These are phyloP conservation scores for Tridacna gigas DNA, from an alignment of 2,888 invertebrate genomes.

Conservation along the genomic window DNA sequence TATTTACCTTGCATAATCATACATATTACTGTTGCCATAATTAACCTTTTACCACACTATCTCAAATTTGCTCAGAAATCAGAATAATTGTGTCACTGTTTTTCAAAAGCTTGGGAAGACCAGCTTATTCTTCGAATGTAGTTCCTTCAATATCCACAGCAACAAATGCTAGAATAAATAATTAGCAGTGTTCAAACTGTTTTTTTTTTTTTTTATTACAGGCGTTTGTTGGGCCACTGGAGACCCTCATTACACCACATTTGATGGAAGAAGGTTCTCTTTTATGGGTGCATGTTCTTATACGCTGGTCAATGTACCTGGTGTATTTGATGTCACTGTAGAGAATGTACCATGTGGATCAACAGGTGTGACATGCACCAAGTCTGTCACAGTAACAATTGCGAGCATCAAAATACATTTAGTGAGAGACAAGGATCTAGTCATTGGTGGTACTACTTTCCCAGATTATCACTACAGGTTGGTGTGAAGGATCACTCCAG, in stretches of 20 bases:
- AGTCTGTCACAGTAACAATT: slow-evolving; percentile 82
- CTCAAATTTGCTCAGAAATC: no score
- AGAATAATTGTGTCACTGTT: not conserved
- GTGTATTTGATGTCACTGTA: slow-evolving; percentile 89
- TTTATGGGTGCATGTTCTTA: slow-evolving; percentile 96
- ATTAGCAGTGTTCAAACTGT: no score
- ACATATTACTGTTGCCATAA: no score
- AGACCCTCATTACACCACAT: slow-evolving; percentile 94
- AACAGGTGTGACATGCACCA: slow-evolving; percentile 93
- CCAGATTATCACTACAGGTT: slow-evolving; percentile 56
- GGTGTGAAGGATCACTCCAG: not conserved
- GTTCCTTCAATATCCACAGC: no score
- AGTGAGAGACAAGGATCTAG: slow-evolving; percentile 69
- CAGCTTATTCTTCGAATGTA: no score
- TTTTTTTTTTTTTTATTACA: slow-evolving; percentile 4
- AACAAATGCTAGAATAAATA: no score
- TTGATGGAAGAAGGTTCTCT: slow-evolving; percentile 92
- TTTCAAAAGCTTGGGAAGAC: no score
- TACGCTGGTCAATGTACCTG: slow-evolving; percentile 82
- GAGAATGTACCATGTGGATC: slow-evolving; percentile 94
- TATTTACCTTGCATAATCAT: no score
- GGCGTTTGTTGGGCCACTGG: slow-evolving; percentile 92
- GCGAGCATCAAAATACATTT: slow-evolving; percentile 57
- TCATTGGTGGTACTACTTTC: slow-evolving; percentile 69
- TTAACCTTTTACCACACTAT: no score